These are phyloP conservation scores for Adineta ricciae DNA, from an alignment of 2,888 invertebrate species.

Conservation along the genomic window DNA sequence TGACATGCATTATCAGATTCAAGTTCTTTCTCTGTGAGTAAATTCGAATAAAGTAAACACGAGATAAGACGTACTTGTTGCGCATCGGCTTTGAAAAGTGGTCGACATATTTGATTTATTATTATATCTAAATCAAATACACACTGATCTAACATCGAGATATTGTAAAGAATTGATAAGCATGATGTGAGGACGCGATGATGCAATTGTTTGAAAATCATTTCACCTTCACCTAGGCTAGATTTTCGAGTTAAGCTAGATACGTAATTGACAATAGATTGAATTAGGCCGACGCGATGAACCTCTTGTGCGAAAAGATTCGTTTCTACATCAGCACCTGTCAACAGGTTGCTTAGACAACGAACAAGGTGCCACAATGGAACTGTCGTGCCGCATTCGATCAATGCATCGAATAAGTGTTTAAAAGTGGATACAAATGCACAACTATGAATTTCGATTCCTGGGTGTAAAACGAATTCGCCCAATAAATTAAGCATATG, in stretches of 20 bases:
- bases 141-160: not conserved
- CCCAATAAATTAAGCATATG: not conserved
- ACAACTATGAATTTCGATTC: not conserved
- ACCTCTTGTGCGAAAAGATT: not conserved
- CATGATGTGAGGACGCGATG: not conserved
- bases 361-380: not conserved
- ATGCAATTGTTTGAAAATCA: slow-evolving; percentile 17
- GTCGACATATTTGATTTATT: not conserved
- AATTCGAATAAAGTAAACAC: slow-evolving; percentile 3
- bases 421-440: not conserved
- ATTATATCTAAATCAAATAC: not conserved
- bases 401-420: not conserved
- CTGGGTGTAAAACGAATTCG: not conserved
- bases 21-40: not conserved
- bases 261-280: not conserved
- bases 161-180: slow-evolving; percentile 3
- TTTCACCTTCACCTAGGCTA: not conserved
- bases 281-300: not conserved
- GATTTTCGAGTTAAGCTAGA: not conserved
- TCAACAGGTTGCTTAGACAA: slow-evolving; percentile 7
- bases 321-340: not conserved
- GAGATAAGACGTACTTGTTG: not conserved
- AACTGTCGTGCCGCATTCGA: slow-evolving; percentile 1
- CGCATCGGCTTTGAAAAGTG: not conserved
- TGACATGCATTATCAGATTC: not conserved